Base-by-base conservation (phyloP, 1,140 invertebrate genomes). In the Mizuhopecten yessoensis region DNA sequence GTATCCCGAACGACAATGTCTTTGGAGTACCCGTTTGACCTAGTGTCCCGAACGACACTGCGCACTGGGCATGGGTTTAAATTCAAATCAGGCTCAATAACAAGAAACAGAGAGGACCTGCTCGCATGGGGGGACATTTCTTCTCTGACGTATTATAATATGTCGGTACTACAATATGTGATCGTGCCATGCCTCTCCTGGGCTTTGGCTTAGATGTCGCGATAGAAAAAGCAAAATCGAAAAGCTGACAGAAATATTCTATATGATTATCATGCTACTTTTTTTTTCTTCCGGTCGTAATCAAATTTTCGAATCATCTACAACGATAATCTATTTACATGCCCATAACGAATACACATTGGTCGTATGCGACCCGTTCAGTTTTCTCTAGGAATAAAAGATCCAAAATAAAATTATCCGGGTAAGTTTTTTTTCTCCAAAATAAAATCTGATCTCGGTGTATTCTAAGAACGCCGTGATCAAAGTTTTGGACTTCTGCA, bases 341-440 rank as follows among this genome's bases (percentile, higher is more conserved):
- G 1, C n/a, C 57, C 57, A n/a, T 75, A 75, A 75, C 57, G 5
- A 75, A 75, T 75, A 75, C 57, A 75, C 57, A 75, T n/a, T 17
- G 57, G 57, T 75, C 57, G 57, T 75, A 75, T 75, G 29, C n/a
- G 57, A 75, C 57, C n/a, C n/a, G 15, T 75, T 75, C 57, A 75
- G 57, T 75, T 75, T 75, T 75, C 57, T 29, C 29, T n/a, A 29
- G 57, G n/a, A 75, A 75, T 75, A 75, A 75, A 75, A 75, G n/a
- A 75, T 75, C 7, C 23, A 75, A 75, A 75, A 75, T 75, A 75
- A 75, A n/a, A 75, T 75, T 75, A 75, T 75, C 57, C 57, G 57
- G 57, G 57, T 75, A 29, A 49, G 11, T 15, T 17, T 29, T 75
- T 29, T 75, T 29, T 29, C 29, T 3, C 23, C n/a, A 75, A 75